These are phyloP conservation scores for Drosophila austrosaltans DNA, from an alignment of 2,888 invertebrate genomes.

Conservation along the genomic window DNA sequence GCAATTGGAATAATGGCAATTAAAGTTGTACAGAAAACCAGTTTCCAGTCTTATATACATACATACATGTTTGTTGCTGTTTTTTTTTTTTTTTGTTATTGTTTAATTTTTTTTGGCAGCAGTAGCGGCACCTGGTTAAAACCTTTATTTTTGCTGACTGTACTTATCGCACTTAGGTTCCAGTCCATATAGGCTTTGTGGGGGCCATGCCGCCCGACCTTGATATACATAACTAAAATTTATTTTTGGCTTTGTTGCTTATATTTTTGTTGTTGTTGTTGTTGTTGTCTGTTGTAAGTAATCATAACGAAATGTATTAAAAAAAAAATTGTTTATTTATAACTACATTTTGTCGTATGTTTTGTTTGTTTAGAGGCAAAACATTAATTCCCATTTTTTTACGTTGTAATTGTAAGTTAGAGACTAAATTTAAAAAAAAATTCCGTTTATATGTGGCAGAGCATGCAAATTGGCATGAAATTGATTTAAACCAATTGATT, in stretches of 20 bases:
- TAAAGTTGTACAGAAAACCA: conserved; percentile 73
- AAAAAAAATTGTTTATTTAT: conserved; percentile 14
- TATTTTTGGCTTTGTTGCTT: conserved; percentile 36
- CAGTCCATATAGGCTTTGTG: conserved; percentile 68
- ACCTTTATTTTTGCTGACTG: conserved; percentile 49
- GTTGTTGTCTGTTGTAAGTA: conserved; percentile 34
- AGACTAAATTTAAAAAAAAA: no score
- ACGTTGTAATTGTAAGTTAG: no score
- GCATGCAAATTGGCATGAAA: no score
- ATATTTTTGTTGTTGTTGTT: background rate
- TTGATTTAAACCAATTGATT: no score
- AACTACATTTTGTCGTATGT: conserved; percentile 9
- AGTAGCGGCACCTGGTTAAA: conserved; percentile 40
- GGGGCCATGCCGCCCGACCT: conserved; percentile 65
- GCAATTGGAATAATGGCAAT: conserved; percentile 72
- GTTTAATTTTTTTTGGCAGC: conserved; percentile 57
- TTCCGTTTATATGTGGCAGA: no score
- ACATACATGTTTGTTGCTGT: background rate
- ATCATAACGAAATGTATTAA: conserved; percentile 57
- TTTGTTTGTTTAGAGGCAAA: background rate
- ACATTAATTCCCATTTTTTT: background rate
- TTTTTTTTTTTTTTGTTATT: conserved; percentile 29
- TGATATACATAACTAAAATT: conserved; percentile 69
- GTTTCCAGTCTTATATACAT: conserved; percentile 53
- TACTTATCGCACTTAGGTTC: conserved; percentile 54